A percentile compares a stretch with the other conserved stretches of the same genome.
These are phyloP conservation scores for Leptobrachium leishanense DNA, from an alignment of 2,113 vertebrate species.

Conservation along the genomic window DNA sequence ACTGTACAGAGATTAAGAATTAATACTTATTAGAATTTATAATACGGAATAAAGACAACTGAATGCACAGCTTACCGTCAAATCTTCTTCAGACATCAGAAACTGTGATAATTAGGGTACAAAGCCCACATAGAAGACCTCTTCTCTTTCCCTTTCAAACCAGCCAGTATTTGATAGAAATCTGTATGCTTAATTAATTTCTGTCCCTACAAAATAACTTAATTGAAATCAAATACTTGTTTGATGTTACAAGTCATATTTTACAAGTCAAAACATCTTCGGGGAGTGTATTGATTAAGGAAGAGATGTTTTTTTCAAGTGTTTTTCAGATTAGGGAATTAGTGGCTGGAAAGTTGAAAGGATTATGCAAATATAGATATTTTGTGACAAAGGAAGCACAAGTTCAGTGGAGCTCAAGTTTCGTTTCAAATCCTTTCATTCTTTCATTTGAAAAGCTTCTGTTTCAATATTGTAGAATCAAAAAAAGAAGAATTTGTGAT, in stretches of 20 bases:
- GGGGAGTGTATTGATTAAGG: slow-evolving; percentile 53
- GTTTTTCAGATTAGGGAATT: slow-evolving; percentile 50
- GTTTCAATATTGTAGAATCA: slow-evolving; percentile 1
- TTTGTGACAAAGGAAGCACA: slow-evolving; percentile 39
- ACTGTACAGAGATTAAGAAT: too few relatives aligned
- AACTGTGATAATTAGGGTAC: not conserved
- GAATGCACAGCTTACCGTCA: not conserved
- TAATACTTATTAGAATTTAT: not conserved
- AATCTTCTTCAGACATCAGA: not conserved
- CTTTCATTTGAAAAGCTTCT: slow-evolving; percentile 34
- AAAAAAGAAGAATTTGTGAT: not conserved
- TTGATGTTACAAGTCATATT: slow-evolving; percentile 54
- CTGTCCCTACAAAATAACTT: slow-evolving; percentile 56
- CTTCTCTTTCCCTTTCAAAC: slow-evolving; percentile 26
- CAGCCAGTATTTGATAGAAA: slow-evolving; percentile 51
- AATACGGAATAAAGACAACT: not conserved
- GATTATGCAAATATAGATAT: slow-evolving; percentile 45
- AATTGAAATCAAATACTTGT: slow-evolving; percentile 55
- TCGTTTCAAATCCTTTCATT: slow-evolving; percentile 12
- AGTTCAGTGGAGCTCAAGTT: not conserved
- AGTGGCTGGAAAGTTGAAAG: slow-evolving; percentile 52
- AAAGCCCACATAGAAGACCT: slow-evolving; percentile 10
- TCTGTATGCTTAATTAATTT: slow-evolving; percentile 56
- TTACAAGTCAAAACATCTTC: slow-evolving; percentile 56
- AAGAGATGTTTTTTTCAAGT: slow-evolving; percentile 54